Base-by-base conservation (phyloP, 2,113 vertebrate species). In the Atlantisia rogersi region DNA sequence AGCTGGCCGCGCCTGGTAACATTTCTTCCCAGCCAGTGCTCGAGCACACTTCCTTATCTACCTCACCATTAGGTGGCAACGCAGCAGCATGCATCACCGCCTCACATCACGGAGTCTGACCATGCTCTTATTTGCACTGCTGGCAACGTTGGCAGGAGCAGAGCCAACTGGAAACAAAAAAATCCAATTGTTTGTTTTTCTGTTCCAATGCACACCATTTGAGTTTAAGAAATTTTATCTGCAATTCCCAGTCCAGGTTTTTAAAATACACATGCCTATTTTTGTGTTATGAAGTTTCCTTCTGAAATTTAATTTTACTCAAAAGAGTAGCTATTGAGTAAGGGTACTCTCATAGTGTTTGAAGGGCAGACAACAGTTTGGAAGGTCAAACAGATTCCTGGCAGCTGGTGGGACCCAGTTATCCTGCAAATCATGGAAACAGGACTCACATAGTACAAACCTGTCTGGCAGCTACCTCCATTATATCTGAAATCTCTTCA, bases 1-100 rank as follows among this genome's bases (percentile, higher is more conserved):
- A 62, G 35, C 21, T 15, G 32, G 28, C 22, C 31, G 12, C 29
- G 91, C 58, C 55, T 56, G 12, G 14, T 55, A 35, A 48, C 12
- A 7, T 77, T 85, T 24, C 20, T 73, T 78, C 12, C 9, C 46
- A 28, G 15, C 2, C 60, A 17, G 11, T 60, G 35, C 65, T 42
- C 59, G 24, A 63, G 12, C 4, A 12, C 2, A 0, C 15, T 65
- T 63, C 69, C 35, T 15, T 59, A 90, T 77, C 79, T 94, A 44
- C 92, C 93, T 92, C 9, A 4, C 73, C 88, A 60, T 92, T 68
- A 92, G 76, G 79, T 60, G 87, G 46, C 87, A 92, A 90, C 12
- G 35, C 65, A 86, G 56, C 39, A 50, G 60, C 9, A 2, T 12
- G 9, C 75, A 77, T 52, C 71, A 8, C 42, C 6, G 0, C 37